Conservation (phyloP, 2,888 invertebrate genomes). For the Yponomeuta plumbellus region DNA sequence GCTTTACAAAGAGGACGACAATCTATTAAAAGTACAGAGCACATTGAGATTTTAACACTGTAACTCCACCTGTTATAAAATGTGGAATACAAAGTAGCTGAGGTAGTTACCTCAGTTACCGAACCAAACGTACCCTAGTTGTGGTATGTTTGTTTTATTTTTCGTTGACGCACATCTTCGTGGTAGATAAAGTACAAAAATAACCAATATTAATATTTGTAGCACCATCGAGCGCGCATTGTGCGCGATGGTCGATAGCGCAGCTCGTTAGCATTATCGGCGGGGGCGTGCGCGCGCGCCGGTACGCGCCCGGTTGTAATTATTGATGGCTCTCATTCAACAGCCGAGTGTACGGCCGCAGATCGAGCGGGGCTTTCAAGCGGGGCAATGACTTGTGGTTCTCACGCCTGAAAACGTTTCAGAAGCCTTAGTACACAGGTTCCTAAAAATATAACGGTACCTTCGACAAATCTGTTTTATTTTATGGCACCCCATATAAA, state of each 20-base stretch:
- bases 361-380: background rate
- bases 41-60: no score
- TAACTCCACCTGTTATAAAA: no score
- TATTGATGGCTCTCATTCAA: constrained; percentile 11
- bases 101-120: no score
- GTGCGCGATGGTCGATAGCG: constrained; percentile 39
- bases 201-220: background rate
- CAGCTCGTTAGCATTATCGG: constrained; percentile 52
- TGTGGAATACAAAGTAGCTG: no score
- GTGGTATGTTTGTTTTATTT: no score
- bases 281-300: constrained; percentile 36
- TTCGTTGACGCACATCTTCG: background rate
- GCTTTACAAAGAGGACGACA: no score
- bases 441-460: background rate
- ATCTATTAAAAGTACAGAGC: no score
- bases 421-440: background rate
- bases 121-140: no score
- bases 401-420: background rate
- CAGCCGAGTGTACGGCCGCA: background rate
- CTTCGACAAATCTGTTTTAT: no score
- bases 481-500: no score
- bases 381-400: background rate
- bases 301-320: constrained; percentile 14
- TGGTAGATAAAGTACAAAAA: background rate
- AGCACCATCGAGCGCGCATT: constrained; percentile 7